A percentile compares a stretch with the other conserved stretches of the same genome.
Conservation (phyloP, 2,888 invertebrate species). For the Drosophila maculinotata region DNA sequence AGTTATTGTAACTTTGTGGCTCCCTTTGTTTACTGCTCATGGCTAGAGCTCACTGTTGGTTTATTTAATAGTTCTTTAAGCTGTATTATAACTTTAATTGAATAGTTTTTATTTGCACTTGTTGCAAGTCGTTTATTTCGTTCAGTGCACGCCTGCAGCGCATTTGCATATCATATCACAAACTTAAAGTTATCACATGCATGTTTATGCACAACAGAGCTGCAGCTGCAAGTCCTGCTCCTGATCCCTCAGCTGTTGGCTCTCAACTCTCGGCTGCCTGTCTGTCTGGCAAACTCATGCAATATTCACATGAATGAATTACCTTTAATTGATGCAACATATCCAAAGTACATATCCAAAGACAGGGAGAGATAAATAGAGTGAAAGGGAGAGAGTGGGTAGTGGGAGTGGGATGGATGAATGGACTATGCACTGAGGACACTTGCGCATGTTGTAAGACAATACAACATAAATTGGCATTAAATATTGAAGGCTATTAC, state of each 20-base stretch:
- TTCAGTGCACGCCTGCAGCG: slow-evolving; percentile 19
- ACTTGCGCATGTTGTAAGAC: slow-evolving; percentile 37
- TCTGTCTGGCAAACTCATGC: slow-evolving; percentile 55
- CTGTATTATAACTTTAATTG: too few relatives aligned
- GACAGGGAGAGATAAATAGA: background rate
- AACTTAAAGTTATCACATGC: slow-evolving; percentile 54
- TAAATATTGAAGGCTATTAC: slow-evolving; percentile 74
- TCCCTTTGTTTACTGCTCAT: too few relatives aligned
- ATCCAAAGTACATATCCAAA: slow-evolving; percentile 23
- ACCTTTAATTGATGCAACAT: slow-evolving; percentile 78
- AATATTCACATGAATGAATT: slow-evolving; percentile 77
- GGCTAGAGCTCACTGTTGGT: too few relatives aligned
- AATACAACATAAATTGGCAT: slow-evolving; percentile 78
- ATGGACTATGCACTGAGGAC: slow-evolving; percentile 15
- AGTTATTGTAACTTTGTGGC: too few relatives aligned
- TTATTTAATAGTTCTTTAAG: too few relatives aligned
- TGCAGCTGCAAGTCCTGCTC: background rate
- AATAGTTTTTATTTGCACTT: background rate
- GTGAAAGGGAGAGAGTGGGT: background rate
- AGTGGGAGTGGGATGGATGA: background rate
- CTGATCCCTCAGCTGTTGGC: slow-evolving; percentile 11
- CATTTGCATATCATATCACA: slow-evolving; percentile 60
- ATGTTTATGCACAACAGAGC: slow-evolving; percentile 11
- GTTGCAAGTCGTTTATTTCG: background rate
- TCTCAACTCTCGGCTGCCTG: slow-evolving; percentile 22